Percentiles rank a stretch among this genome's conserved stretches.
These are phyloP conservation scores for Hippocampus comes DNA, from an alignment of 2,113 vertebrate genomes.

Conservation along the genomic window DNA sequence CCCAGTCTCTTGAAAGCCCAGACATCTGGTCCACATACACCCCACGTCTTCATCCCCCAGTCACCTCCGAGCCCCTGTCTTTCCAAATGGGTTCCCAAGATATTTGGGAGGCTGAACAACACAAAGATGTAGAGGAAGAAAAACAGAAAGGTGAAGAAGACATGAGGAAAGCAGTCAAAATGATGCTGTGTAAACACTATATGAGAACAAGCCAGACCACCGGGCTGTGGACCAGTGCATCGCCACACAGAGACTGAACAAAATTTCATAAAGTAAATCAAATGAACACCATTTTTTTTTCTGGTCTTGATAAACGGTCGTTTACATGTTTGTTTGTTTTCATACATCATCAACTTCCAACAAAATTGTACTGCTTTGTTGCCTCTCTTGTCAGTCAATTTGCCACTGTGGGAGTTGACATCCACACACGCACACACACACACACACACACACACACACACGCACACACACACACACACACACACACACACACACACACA, in stretches of 20 bases:
- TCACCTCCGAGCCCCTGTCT: constrained; percentile 56
- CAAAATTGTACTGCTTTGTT: neutral
- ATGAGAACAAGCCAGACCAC: neutral
- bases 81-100: constrained; percentile 57
- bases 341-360: neutral
- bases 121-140: constrained; percentile 19
- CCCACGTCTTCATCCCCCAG: constrained; percentile 54
- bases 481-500: neutral
- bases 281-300: neutral
- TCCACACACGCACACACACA: no score
- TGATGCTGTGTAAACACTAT: neutral
- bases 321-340: neutral
- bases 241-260: neutral
- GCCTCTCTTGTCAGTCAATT: neutral
- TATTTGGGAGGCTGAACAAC: constrained; percentile 43
- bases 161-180: constrained; percentile 14
- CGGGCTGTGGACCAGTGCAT: neutral
- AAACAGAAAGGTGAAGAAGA: constrained; percentile 10
- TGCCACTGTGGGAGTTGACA: neutral
- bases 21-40: constrained; percentile 88
- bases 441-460: no score
- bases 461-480: no score
- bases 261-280: neutral
- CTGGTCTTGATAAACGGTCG: neutral
- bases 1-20: constrained; percentile 53